Percentiles rank a stretch among this genome's conserved stretches.
These are phyloP conservation scores for Gymnodraco acuticeps DNA, from an alignment of 2,797 vertebrate genomes.

Conservation along the genomic window DNA sequence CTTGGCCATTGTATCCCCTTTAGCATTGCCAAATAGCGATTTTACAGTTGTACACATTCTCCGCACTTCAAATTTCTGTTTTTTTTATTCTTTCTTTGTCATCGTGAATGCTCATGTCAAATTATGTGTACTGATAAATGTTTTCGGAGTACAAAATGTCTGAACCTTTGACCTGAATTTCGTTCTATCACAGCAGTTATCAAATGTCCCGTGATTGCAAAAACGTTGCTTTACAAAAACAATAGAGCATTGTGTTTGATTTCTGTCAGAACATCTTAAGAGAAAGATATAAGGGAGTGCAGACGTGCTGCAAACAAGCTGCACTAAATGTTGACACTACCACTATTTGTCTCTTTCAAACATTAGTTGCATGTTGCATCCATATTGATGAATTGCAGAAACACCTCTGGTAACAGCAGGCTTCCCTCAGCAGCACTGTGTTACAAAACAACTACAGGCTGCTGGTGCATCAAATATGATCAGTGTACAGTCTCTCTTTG, in stretches of 20 bases:
- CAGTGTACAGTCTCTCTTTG: background rate
- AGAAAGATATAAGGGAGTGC: background rate
- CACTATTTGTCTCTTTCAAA: constrained; percentile 4
- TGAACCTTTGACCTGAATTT: constrained; percentile 22
- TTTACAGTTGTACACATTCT: background rate
- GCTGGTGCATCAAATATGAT: background rate
- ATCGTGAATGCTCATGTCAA: background rate
- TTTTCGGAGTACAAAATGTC: constrained; percentile 2
- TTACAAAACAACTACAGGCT: constrained; percentile 3
- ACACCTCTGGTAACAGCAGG: constrained; percentile 1
- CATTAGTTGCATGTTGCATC: constrained; percentile 9
- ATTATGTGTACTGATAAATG: constrained; percentile 28
- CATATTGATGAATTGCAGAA: constrained; percentile 13
- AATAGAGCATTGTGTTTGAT: background rate
- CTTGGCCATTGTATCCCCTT: background rate
- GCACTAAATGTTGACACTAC: constrained; percentile 19
- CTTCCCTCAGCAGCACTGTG: background rate
- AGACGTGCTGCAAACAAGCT: background rate
- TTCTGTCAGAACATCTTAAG: background rate
- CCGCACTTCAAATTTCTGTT: no score
- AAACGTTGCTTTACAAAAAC: background rate
- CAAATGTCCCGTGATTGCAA: constrained; percentile 6
- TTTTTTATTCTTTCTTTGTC: background rate
- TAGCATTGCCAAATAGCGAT: background rate
- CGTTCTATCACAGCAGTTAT: constrained; percentile 4